A percentile compares a stretch with the other conserved stretches of the same genome.
Conservation (phyloP, 2,797 vertebrate genomes). For the Dendrocincla fuliginosa region DNA sequence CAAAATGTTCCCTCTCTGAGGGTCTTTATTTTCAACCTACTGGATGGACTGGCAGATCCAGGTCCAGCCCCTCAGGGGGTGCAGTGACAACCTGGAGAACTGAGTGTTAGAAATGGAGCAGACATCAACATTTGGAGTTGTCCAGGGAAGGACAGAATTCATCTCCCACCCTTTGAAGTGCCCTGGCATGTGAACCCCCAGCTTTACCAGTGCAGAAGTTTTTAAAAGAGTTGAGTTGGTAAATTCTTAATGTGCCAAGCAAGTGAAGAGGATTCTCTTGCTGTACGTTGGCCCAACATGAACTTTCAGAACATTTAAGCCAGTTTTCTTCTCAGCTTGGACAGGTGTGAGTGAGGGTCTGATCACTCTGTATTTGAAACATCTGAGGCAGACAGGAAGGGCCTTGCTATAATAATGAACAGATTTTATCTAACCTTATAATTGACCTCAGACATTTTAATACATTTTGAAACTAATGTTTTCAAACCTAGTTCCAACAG, state of each 20-base stretch:
- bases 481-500: not conserved
- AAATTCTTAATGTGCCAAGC: not conserved
- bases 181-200: fast-evolving
- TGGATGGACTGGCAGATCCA: not conserved
- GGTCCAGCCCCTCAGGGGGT: not conserved
- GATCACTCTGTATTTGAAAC: not conserved
- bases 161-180: not conserved
- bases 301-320: not conserved
- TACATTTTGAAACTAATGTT: not conserved
- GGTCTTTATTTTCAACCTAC: not conserved
- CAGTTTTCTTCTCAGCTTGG: not conserved
- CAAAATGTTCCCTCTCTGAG: not conserved
- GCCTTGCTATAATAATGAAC: not conserved
- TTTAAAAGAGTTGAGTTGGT: not conserved
- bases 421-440: not conserved
- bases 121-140: too few species aligned
- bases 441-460: not conserved
- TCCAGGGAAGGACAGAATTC: not conserved
- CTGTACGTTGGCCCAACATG: fast-evolving
- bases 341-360: not conserved
- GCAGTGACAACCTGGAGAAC: not conserved
- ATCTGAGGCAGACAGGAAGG: not conserved
- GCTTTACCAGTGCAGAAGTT: not conserved
- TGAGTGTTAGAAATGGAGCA: not conserved
- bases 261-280: not conserved